Conservation (phyloP, 2,113 vertebrate species). For the Leuciscus idus region DNA sequence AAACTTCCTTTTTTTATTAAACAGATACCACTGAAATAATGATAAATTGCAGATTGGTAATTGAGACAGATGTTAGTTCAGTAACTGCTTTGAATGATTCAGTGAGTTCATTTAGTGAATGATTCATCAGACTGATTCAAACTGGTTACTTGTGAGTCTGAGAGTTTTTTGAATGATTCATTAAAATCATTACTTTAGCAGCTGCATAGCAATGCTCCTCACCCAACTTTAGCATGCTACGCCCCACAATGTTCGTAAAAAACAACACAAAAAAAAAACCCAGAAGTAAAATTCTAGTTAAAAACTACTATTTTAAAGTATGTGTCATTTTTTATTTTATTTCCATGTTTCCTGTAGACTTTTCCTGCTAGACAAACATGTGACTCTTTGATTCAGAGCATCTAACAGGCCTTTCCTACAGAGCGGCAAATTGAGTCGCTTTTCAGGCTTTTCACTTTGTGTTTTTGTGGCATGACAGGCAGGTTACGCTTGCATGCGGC, state of each 20-base stretch:
- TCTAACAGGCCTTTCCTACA: conserved; percentile 33
- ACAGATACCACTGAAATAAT: background rate
- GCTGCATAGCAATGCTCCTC: background rate
- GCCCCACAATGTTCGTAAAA: background rate
- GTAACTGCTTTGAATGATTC: background rate
- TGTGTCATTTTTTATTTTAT: background rate
- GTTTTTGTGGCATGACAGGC: conserved; percentile 38
- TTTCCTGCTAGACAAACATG: conserved; percentile 20
- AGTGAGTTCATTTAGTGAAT: background rate
- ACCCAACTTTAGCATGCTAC: background rate
- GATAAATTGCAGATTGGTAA: background rate
- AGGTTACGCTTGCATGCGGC: conserved; percentile 38
- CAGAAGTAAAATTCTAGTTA: background rate
- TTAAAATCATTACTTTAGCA: background rate
- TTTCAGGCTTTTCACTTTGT: conserved; percentile 31
- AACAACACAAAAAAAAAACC: background rate
- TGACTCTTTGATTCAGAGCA: background rate
- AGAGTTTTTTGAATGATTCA: background rate
- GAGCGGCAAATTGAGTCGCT: conserved; percentile 42
- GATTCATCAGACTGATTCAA: background rate
- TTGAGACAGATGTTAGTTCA: background rate
- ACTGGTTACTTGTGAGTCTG: too few species aligned
- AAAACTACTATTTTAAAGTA: background rate
- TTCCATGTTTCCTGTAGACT: background rate
- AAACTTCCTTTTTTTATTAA: background rate